Evolutionary conservation across 2,797 vertebrate species (phyloP), one percentile per base, ranked within the genome.

Genomic region (Pseudomugil tenellus): DNA sequence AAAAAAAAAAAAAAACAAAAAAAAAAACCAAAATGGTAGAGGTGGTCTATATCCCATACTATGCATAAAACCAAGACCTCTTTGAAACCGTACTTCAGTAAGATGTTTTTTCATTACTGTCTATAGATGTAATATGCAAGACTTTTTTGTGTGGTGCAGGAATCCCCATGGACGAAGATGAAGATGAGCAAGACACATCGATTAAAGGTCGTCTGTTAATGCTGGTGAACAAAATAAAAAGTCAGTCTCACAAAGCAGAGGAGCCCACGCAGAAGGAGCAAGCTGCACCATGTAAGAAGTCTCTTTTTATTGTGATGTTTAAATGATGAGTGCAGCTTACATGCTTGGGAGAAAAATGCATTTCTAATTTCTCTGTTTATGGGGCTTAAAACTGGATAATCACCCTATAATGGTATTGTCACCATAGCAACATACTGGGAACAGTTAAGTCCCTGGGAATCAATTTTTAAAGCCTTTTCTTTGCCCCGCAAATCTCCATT

Each of bases 171-270:
- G 96, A 98, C 84, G 96, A 96, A 32, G 95, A 97, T 2, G 95
- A 96, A n/a, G 95, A 96, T 19, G 94, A 95, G 11, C 94, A 95
- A 55, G 94, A 95, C 63, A 92, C 92, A 1, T 97, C 97, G 12
- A 95, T 97, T 88, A 95, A 92, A 85, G 96, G 96, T 39, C 97
- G 95, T 54, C 94, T 99, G 32, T 81, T 97, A 64, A 92, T 94
- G 52, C 87, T 99, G 81, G 87, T 99, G 70, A 94, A 95, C 82
- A 98, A 95, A 92, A 96, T 99, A 89, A 98, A 96, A 94, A 95
- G 96, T 52, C 93, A 94, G 46, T 88, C 95, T 46, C 96, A 93
- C 86, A 94, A 94, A 81, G 91, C 94, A 23, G 95, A 96, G 78
- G 77, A 94, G 69, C 93, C 94, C 13, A 91, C 72, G 0, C 93